Evolutionary conservation across 2,797 vertebrate genomes (phyloP).

Genomic region (Myotis daubentonii): DNA sequence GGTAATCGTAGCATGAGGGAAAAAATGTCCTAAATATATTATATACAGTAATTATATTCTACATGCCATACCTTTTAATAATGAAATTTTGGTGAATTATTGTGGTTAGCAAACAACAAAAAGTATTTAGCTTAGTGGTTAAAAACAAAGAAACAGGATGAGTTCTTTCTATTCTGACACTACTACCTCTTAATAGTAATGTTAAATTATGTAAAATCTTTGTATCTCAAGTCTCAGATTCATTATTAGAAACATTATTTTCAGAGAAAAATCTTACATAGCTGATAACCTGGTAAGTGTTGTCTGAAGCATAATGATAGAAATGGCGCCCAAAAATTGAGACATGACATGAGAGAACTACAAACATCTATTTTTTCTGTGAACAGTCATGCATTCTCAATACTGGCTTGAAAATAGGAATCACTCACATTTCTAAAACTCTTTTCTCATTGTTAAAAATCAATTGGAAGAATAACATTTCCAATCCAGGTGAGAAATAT

Average conservation of each 20-base stretch:
- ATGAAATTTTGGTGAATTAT: neutral
- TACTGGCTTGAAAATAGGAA: neutral
- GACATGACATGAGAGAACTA: neutral
- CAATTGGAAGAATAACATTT: neutral
- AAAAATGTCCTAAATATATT: neutral
- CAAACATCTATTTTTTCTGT: neutral
- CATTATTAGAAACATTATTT: neutral
- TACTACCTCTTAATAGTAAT: neutral
- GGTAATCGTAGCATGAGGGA: neutral
- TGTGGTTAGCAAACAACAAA: neutral
- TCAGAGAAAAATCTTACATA: neutral
- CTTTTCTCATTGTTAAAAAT: constrained; percentile 43
- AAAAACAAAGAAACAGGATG: neutral
- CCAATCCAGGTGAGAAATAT: neutral
- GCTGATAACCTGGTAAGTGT: neutral
- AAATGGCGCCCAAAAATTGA: neutral
- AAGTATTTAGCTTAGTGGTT: neutral
- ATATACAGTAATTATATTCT: neutral
- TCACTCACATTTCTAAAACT: constrained; percentile 16
- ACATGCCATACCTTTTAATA: neutral
- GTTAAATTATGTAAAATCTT: neutral
- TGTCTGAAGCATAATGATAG: neutral
- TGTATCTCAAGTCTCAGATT: neutral
- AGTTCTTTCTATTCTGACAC: neutral
- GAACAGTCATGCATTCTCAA: neutral